Percentiles rank a stretch among this genome's conserved stretches.
phyloP scores from a whole-genome alignment of 2,113 vertebrate species.

The Pan troglodytes region NHGRI_mPanTro3-v2.1_pri NC_072401.2:17425501-17426000 shows the following conservation, averaged over 20 bases:
- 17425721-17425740: neutral
- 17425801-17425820: neutral
- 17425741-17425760: neutral
- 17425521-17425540: neutral
- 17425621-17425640: slow-evolving; percentile 1
- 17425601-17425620: neutral
- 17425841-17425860: neutral
- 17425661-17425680: neutral
- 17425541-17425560: neutral
- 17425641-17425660: neutral
- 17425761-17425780: neutral
- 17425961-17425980: neutral
- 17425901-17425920: neutral
- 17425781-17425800: neutral
- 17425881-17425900: neutral
- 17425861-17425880: neutral
- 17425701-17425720: neutral
- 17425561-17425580: neutral
- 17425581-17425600: neutral
- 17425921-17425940: neutral
- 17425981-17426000: neutral
- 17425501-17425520: neutral
- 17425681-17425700: neutral
- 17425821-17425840: neutral
- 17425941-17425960: neutral